A percentile compares a stretch with the other conserved stretches of the same genome.
Evolutionary conservation across 30 jellyfish, hydroid and myxozoan species (phyloP).

Genomic region (Clytia hemisphaerica): DNA sequence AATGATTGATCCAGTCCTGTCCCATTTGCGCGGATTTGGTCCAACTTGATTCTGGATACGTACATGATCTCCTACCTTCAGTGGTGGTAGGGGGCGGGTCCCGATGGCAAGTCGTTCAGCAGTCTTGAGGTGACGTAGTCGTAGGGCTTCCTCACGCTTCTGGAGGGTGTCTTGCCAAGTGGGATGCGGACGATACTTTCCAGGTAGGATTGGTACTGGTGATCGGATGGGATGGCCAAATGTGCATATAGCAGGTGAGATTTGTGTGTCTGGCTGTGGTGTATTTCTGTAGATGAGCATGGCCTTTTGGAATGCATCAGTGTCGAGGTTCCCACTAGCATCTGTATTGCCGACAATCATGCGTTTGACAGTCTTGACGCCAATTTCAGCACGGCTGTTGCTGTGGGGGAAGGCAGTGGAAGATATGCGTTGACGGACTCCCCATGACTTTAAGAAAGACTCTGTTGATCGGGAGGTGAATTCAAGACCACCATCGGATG

Average conservation of each 20-base stretch:
- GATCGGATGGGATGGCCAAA: slow-evolving; percentile 14
- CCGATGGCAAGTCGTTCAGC: slow-evolving; percentile 11
- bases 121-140: slow-evolving; percentile 33
- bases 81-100: slow-evolving; percentile 27
- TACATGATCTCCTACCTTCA: slow-evolving; percentile 16
- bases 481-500: slow-evolving; percentile 1
- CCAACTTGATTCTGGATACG: slow-evolving; percentile 35
- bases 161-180: slow-evolving; percentile 40
- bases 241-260: slow-evolving; percentile 21
- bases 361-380: not conserved
- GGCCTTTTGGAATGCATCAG: slow-evolving; percentile 18
- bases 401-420: slow-evolving; percentile 13
- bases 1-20: slow-evolving; percentile 30
- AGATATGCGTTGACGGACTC: not conserved
- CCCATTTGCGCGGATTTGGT: slow-evolving; percentile 27
- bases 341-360: slow-evolving; percentile 7
- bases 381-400: not conserved
- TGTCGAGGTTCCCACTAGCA: slow-evolving; percentile 2
- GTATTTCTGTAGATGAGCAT: slow-evolving; percentile 3
- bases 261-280: slow-evolving; percentile 4
- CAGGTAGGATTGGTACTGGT: not conserved
- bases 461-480: not conserved
- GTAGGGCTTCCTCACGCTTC: slow-evolving; percentile 27
- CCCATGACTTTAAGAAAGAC: not conserved
- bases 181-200: not conserved